Percentiles rank a stretch among this genome's conserved stretches.
Conservation (phyloP, 2,888 invertebrate genomes). For the Leptinotarsa haldemani region DNA sequence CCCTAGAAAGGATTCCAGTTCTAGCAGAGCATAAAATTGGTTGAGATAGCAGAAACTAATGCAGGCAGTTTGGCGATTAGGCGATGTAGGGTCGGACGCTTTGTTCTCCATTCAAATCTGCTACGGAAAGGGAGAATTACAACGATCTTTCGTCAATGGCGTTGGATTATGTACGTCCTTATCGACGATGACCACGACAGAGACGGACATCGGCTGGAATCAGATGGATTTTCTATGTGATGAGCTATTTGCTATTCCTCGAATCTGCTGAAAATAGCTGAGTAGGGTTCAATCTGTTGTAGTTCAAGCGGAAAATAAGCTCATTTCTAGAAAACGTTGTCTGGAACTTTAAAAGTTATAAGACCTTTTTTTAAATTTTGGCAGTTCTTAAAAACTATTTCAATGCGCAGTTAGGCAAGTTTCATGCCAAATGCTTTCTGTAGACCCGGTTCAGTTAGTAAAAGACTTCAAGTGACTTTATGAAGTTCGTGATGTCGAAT, state of each 20-base stretch:
- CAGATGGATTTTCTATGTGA: neutral
- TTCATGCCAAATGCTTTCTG: no score
- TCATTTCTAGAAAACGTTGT: no score
- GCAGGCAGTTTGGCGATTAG: slow-evolving; percentile 57
- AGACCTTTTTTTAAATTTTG: no score
- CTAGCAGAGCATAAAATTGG: slow-evolving; percentile 54
- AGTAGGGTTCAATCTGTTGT: no score
- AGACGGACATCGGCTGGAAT: neutral
- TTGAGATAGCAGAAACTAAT: slow-evolving; percentile 56
- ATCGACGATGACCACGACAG: slow-evolving; percentile 49
- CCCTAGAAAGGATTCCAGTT: slow-evolving; percentile 45
- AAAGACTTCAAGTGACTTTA: no score
- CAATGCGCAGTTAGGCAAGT: no score
- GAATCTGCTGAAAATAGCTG: no score
- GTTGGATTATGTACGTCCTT: slow-evolving; percentile 48
- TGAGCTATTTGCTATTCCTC: neutral
- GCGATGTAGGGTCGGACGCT: slow-evolving; percentile 41
- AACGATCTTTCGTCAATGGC: slow-evolving; percentile 29
- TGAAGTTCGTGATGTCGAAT: no score
- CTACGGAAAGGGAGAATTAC: slow-evolving; percentile 16
- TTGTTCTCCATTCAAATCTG: slow-evolving; percentile 52
- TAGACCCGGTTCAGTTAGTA: no score
- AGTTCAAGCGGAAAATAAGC: no score
- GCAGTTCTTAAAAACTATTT: no score
- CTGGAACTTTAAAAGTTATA: no score